Conservation (phyloP, 2,113 vertebrate species). For the Catharus minimus region DNA sequence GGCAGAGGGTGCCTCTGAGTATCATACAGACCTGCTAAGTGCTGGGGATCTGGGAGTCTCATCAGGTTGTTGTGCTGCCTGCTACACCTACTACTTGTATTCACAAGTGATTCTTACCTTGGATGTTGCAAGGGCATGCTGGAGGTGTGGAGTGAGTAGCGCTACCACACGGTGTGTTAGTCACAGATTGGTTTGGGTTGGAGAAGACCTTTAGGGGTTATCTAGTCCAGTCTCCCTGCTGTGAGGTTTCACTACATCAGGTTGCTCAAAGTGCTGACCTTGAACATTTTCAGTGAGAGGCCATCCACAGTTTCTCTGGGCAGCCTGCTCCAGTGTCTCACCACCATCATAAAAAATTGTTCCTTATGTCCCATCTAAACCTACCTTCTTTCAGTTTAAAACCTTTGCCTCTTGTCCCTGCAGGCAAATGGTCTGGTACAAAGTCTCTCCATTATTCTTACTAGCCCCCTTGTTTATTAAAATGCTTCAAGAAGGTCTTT, state of each 20-base stretch:
- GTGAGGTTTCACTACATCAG: neutral
- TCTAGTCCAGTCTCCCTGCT: neutral
- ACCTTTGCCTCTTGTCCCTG: accelerated
- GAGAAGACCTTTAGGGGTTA: neutral
- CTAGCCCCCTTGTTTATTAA: neutral
- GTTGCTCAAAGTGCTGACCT: neutral
- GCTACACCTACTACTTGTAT: neutral
- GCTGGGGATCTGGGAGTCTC: neutral
- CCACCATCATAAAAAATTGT: neutral
- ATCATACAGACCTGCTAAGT: neutral
- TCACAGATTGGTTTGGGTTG: neutral
- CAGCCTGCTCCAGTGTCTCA: neutral
- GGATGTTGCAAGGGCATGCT: accelerated
- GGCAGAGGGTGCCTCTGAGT: neutral
- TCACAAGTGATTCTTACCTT: neutral
- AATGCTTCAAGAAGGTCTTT: neutral
- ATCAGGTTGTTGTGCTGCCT: neutral
- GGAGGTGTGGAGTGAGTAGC: neutral
- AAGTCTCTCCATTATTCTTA: neutral
- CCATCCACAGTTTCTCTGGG: neutral
- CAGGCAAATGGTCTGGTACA: neutral
- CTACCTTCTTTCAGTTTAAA: neutral
- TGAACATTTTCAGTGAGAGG: neutral
- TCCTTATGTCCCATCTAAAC: neutral
- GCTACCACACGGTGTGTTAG: accelerated